Conservation (phyloP, 2,113 vertebrate genomes). For the Pardalotus punctatus region DNA sequence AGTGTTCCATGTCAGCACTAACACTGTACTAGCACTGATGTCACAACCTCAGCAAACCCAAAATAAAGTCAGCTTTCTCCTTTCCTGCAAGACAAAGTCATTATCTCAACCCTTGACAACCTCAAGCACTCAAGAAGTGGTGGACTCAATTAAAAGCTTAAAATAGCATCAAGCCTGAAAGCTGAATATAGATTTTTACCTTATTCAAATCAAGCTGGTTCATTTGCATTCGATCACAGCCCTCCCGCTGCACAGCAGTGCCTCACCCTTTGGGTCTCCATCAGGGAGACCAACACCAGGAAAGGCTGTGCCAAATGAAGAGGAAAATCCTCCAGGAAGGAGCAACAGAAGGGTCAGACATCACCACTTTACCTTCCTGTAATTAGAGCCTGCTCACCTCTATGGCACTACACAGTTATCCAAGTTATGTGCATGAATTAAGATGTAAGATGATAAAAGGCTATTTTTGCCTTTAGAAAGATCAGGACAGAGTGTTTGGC, state of each 20-base stretch:
- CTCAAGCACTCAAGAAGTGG: neutral
- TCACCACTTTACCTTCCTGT: neutral
- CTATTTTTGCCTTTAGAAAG: neutral
- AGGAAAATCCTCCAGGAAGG: neutral
- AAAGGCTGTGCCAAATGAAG: neutral
- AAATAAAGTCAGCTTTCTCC: neutral
- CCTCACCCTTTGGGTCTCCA: neutral
- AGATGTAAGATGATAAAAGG: neutral
- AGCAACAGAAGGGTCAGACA: neutral
- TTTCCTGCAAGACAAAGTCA: neutral
- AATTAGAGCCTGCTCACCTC: neutral
- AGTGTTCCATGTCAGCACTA: fast-evolving
- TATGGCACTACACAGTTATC: fast-evolving
- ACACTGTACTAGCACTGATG: fast-evolving
- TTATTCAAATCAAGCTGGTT: neutral
- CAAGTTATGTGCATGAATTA: fast-evolving
- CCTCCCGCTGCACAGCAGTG: neutral
- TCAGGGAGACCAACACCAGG: neutral
- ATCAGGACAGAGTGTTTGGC: neutral
- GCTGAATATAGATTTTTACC: neutral
- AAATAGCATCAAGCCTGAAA: constrained; percentile 1
- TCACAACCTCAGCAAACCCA: neutral
- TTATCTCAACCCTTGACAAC: neutral
- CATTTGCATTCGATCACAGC: neutral
- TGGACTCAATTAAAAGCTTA: constrained; percentile 19